Percentiles rank a stretch among this genome's conserved stretches.
phyloP scores from a whole-genome alignment of 2,888 invertebrate genomes.

The Pseudanteris insignis region DNA sequence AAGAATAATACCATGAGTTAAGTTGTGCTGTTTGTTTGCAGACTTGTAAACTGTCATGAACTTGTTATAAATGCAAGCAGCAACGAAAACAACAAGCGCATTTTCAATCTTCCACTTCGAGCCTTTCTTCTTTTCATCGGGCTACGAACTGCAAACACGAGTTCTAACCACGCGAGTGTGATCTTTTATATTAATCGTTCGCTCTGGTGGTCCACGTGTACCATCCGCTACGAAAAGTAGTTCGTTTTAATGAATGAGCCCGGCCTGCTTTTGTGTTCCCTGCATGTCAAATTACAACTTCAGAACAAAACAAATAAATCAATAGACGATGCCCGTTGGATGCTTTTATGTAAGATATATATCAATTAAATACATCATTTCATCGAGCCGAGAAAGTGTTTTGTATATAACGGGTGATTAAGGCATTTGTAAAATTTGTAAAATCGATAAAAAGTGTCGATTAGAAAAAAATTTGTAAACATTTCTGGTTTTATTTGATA shows the following conservation, averaged over 20 bases:
- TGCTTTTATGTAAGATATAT: neutral
- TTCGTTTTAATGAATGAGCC: conserved; percentile 30
- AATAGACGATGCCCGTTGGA: neutral
- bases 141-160: conserved; percentile 40
- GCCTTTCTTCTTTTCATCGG: conserved; percentile 32
- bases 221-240: conserved; percentile 17
- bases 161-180: conserved; percentile 39
- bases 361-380: no score
- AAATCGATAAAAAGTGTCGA: no score
- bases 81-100: conserved; percentile 43
- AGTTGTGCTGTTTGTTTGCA: conserved; percentile 18
- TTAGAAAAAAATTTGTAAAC: no score
- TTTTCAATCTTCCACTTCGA: conserved; percentile 17
- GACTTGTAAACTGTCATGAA: conserved; percentile 24
- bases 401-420: no score
- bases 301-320: no score
- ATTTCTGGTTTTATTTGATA: no score
- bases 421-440: no score
- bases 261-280: conserved; percentile 13
- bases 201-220: conserved; percentile 40
- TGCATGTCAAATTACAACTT: conserved; percentile 19
- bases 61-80: conserved; percentile 49
- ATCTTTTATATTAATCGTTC: conserved; percentile 44
- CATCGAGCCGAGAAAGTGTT: no score
- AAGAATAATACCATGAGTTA: conserved; percentile 47